A percentile compares a stretch with the other conserved stretches of the same genome.
Conservation (phyloP, 1,140 invertebrate species). For the Eupristina koningsbergeri region DNA sequence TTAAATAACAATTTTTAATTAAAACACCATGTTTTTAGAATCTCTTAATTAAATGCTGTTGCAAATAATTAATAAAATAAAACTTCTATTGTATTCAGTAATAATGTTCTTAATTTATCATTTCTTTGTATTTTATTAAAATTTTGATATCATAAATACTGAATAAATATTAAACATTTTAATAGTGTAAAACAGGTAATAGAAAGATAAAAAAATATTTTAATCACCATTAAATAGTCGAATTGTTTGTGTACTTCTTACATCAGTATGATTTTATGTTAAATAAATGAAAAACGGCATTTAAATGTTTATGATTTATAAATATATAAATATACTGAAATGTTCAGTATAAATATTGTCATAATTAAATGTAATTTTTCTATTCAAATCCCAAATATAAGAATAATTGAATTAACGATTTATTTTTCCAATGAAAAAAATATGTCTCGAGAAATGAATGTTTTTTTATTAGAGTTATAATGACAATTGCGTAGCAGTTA, state of each 20-base stretch:
- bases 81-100: neutral
- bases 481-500: neutral
- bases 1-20: constrained; percentile 37
- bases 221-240: neutral
- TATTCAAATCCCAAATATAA: neutral
- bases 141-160: neutral
- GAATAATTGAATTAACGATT: neutral
- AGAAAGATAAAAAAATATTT: constrained; percentile 18
- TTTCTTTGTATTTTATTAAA: neutral
- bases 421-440: neutral
- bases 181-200: neutral
- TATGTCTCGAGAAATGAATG: neutral
- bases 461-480: neutral
- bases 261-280: constrained; percentile 22
- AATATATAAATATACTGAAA: neutral
- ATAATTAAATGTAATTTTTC: neutral
- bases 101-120: neutral
- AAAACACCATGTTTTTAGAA: constrained; percentile 21
- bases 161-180: neutral
- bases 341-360: too few species aligned
- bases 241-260: neutral
- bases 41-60: neutral
- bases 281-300: constrained; percentile 8
- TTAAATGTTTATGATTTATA: neutral
- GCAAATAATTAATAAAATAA: constrained; percentile 17